phyloP scores from a whole-genome alignment of 1,140 invertebrate genomes.

The Nixonia krombeini region DNA sequence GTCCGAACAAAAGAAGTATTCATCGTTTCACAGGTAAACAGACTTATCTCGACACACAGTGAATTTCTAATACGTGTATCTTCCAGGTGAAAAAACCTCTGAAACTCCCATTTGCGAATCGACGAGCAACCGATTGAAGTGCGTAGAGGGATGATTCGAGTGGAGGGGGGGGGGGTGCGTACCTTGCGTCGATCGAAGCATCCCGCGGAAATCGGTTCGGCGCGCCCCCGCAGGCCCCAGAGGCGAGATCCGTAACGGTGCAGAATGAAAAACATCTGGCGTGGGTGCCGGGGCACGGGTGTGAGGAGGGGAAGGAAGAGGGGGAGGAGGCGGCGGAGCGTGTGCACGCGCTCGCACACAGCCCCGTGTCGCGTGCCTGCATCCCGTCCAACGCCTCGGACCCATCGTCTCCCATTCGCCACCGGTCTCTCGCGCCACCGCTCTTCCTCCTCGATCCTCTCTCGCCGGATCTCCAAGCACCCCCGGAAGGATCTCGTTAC shows the following conservation, averaged over 20 bases:
- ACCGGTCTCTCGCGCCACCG: slow-evolving; percentile 5
- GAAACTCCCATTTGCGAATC: too few relatives aligned
- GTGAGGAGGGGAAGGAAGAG: too few relatives aligned
- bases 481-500: slow-evolving; percentile 28
- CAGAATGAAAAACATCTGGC: slow-evolving; percentile 53
- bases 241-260: slow-evolving; percentile 17
- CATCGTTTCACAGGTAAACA: too few relatives aligned
- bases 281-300: slow-evolving; percentile 51
- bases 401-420: slow-evolving; percentile 16
- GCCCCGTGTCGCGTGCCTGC: slow-evolving; percentile 27
- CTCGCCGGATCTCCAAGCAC: slow-evolving; percentile 21
- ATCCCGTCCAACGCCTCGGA: slow-evolving; percentile 18
- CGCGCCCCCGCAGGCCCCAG: too few relatives aligned
- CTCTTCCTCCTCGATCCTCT: slow-evolving; percentile 19
- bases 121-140: too few relatives aligned
- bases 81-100: too few relatives aligned
- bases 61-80: too few relatives aligned
- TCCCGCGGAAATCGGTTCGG: slow-evolving; percentile 13
- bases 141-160: not conserved
- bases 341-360: too few relatives aligned
- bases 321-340: slow-evolving; percentile 53
- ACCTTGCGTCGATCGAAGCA: too few relatives aligned
- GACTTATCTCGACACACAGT: too few relatives aligned
- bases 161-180: too few relatives aligned
- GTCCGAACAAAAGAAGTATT: too few relatives aligned